A percentile compares a stretch with the other conserved stretches of the same genome.
phyloP scores from a whole-genome alignment of 2,797 vertebrate species.

The Botia kubotai region DNA sequence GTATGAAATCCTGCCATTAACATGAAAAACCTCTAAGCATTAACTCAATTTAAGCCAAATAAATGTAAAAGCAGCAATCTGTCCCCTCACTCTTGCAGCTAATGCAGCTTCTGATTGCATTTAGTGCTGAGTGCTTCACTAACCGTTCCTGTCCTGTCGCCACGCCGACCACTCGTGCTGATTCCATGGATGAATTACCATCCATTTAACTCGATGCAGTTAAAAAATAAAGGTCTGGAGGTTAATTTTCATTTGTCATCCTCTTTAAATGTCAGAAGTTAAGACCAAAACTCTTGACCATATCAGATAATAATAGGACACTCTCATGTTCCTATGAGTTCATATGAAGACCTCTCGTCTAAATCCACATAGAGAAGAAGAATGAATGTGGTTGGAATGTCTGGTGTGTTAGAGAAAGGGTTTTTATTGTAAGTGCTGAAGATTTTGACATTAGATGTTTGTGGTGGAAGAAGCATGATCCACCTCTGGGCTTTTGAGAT shows the following conservation, averaged over 20 bases:
- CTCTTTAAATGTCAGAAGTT: conserved; percentile 76
- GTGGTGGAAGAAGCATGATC: conserved; percentile 1
- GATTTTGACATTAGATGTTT: neutral
- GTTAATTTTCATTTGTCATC: conserved; percentile 77
- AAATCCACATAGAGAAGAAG: conserved; percentile 5
- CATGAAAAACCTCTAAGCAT: conserved; percentile 34
- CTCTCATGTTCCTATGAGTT: conserved; percentile 64
- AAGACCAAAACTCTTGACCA: conserved; percentile 75
- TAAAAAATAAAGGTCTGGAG: conserved; percentile 74
- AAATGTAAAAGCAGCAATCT: conserved; percentile 63
- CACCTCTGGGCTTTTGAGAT: neutral
- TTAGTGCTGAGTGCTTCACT: conserved; percentile 75
- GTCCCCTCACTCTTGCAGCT: conserved; percentile 68
- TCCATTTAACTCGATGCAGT: conserved; percentile 75
- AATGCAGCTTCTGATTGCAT: conserved; percentile 79
- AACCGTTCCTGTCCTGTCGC: conserved; percentile 77
- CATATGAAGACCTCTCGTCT: conserved; percentile 30
- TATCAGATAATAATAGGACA: conserved; percentile 78
- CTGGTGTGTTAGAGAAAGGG: neutral
- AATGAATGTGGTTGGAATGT: conserved; percentile 1
- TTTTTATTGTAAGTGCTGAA: neutral
- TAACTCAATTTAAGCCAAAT: conserved; percentile 67
- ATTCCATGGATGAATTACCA: conserved; percentile 78
- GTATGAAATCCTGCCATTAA: neutral
- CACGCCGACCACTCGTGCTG: conserved; percentile 73